Evolutionary conservation across 2,113 vertebrate species (phyloP).

Genomic region (Sminthopsis crassicaudata): DNA sequence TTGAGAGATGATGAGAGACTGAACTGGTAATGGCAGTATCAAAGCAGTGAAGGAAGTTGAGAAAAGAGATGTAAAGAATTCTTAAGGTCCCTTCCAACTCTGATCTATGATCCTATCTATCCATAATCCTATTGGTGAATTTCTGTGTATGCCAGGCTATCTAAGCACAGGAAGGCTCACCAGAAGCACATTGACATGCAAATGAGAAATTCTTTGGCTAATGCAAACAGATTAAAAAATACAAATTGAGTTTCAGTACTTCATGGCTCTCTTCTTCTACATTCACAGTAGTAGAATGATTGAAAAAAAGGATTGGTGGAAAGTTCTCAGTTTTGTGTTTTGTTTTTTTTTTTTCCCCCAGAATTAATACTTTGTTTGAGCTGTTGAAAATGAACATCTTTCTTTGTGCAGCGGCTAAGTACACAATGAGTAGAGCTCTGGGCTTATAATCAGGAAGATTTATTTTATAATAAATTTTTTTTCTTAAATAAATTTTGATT

Average conservation of each 20-base stretch:
- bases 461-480: no score
- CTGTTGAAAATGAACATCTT: not conserved
- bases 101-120: not conserved
- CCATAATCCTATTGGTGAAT: not conserved
- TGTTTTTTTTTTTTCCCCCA: not conserved
- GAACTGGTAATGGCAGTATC: not conserved
- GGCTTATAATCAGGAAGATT: no score
- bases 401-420: not conserved
- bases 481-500: no score
- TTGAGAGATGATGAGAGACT: not conserved
- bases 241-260: not conserved
- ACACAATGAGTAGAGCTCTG: no score
- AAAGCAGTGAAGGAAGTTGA: not conserved
- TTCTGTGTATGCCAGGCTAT: not conserved
- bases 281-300: not conserved
- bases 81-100: not conserved
- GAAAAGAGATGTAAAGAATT: not conserved
- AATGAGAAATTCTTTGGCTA: not conserved
- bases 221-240: not conserved
- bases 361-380: not conserved
- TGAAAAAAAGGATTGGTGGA: not conserved
- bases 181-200: not conserved
- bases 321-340: not conserved
- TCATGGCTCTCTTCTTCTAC: not conserved
- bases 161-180: not conserved